These are phyloP conservation scores for Aselliscus stoliczkanus DNA, from an alignment of 2,797 vertebrate species.

Conservation along the genomic window DNA sequence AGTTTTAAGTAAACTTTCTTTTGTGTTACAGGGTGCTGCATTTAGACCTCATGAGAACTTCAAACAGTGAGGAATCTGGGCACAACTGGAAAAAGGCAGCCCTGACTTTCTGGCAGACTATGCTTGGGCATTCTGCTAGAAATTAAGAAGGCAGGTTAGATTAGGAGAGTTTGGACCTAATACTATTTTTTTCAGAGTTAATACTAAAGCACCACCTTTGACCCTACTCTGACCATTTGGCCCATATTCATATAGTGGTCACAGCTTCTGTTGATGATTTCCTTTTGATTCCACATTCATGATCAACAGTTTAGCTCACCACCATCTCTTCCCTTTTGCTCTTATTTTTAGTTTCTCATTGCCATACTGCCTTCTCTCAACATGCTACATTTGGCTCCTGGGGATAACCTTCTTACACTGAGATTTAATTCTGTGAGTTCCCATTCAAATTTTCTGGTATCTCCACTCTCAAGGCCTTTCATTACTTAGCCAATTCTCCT, in stretches of 20 bases:
- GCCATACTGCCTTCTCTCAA: neutral
- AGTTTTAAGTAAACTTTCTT: neutral
- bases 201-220: neutral
- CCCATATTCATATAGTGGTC: neutral
- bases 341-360: neutral
- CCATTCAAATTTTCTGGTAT: neutral
- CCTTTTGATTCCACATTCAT: neutral
- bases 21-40: neutral
- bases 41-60: neutral
- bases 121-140: neutral
- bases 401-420: neutral
- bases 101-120: neutral
- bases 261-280: neutral
- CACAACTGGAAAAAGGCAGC: neutral
- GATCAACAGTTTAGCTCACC: neutral
- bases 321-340: neutral
- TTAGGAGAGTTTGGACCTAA: neutral
- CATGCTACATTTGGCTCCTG: neutral
- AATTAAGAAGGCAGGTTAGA: neutral
- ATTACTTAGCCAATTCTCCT: neutral
- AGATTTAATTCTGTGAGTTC: neutral
- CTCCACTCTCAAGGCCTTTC: neutral
- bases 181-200: neutral
- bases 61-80: too few relatives aligned
- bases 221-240: neutral